Conservation (phyloP, 1,140 invertebrate species). For the Hylyphantes graminicola region DNA sequence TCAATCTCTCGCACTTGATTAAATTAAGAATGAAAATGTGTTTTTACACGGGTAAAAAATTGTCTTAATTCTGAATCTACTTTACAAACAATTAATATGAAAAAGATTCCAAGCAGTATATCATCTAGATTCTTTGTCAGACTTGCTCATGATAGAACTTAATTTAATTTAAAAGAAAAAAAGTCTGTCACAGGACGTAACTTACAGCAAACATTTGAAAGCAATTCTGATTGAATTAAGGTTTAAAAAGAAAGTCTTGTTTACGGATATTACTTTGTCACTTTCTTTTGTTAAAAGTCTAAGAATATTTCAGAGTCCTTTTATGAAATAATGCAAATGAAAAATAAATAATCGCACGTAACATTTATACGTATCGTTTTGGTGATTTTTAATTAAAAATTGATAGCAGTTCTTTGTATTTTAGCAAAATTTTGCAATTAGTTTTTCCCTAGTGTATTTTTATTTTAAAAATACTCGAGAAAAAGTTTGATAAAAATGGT, state of each 20-base stretch:
- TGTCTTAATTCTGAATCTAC: constrained; percentile 37
- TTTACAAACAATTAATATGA: constrained; percentile 44
- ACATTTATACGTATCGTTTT: too few relatives aligned
- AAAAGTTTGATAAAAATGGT: too few relatives aligned
- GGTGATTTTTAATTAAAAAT: too few relatives aligned
- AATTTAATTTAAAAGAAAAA: constrained; percentile 30
- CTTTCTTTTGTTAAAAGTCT: constrained; percentile 7
- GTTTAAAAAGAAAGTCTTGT: constrained; percentile 18
- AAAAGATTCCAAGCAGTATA: constrained; percentile 35
- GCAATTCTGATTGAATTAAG: constrained; percentile 30
- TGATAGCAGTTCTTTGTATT: too few relatives aligned
- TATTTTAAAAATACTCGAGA: too few relatives aligned
- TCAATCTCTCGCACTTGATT: constrained; percentile 15
- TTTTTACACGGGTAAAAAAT: constrained; percentile 19
- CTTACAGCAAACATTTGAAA: constrained; percentile 37
- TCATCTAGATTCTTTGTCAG: constrained; percentile 18
- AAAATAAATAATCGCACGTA: too few relatives aligned
- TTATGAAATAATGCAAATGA: too few relatives aligned
- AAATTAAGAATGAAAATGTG: constrained; percentile 36
- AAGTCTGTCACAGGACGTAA: neutral
- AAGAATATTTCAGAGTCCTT: too few relatives aligned
- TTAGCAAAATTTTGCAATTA: too few relatives aligned
- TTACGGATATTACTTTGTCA: constrained; percentile 13
- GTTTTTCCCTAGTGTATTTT: too few relatives aligned
- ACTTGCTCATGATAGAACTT: constrained; percentile 24